Percentiles rank a stretch among this genome's conserved stretches.
Evolutionary conservation across 2,113 vertebrate species (phyloP).

Genomic region (Trinectes maculatus): DNA sequence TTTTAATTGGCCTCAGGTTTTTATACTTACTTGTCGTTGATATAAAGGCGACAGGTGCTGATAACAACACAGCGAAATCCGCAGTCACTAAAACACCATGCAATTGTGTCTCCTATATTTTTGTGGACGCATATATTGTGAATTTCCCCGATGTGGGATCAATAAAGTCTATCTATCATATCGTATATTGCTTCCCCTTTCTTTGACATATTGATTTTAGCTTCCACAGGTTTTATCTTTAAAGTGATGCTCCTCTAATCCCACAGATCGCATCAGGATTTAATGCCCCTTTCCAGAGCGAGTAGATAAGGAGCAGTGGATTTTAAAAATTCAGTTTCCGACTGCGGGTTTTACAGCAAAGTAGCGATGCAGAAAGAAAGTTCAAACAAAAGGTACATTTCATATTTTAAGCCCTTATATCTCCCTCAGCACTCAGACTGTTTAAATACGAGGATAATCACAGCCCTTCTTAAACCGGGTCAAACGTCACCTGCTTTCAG

Average conservation of each 20-base stretch:
- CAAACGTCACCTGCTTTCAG: not conserved
- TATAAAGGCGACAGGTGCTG: too few relatives aligned
- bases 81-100: too few relatives aligned
- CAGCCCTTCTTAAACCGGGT: conserved; percentile 4
- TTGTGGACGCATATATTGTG: too few relatives aligned
- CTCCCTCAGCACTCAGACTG: conserved; percentile 2
- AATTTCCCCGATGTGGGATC: too few relatives aligned
- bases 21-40: too few relatives aligned
- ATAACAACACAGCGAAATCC: too few relatives aligned
- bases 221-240: not conserved
- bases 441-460: conserved; percentile 7
- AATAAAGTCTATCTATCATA: too few relatives aligned
- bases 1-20: too few relatives aligned
- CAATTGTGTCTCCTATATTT: too few relatives aligned
- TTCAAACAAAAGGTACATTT: not conserved
- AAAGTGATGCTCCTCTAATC: not conserved
- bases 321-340: not conserved
- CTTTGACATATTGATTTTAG: conserved; percentile 12
- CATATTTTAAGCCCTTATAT: conserved; percentile 5
- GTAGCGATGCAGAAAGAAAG: not conserved
- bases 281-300: not conserved
- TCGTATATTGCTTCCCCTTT: too few relatives aligned
- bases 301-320: not conserved
- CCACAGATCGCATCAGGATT: conserved; percentile 8
- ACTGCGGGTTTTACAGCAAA: not conserved